Percentiles rank a stretch among this genome's conserved stretches.
These are phyloP conservation scores for Sebastes minor DNA, from an alignment of 2,797 vertebrate genomes.

Conservation along the genomic window DNA sequence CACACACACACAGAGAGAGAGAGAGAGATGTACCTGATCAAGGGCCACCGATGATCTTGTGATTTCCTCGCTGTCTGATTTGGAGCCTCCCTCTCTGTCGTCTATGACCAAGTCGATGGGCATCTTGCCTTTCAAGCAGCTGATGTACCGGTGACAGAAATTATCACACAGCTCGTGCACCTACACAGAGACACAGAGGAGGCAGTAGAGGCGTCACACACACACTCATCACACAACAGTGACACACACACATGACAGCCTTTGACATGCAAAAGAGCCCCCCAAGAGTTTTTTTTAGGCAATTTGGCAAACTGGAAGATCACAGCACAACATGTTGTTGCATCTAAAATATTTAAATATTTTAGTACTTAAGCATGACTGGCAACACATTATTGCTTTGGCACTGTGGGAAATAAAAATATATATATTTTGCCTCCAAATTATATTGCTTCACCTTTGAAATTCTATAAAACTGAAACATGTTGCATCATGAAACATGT, in stretches of 20 bases:
- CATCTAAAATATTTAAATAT: background rate
- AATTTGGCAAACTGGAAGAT: background rate
- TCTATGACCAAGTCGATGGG: conserved; percentile 99
- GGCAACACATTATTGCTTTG: background rate
- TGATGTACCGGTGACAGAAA: conserved; percentile 99
- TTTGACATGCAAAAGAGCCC: conserved; percentile 81
- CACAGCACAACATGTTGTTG: background rate
- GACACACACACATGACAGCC: conserved; percentile 22
- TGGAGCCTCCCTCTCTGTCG: conserved; percentile 98
- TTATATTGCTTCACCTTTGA: background rate
- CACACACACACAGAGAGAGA: background rate
- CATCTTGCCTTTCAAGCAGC: conserved; percentile 99
- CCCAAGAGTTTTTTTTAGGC: conserved; percentile 62
- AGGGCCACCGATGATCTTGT: conserved; percentile 96
- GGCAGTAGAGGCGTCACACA: conserved; percentile 56
- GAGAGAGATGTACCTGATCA: conserved; percentile 90
- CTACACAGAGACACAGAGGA: conserved; percentile 76
- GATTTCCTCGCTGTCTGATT: conserved; percentile 99
- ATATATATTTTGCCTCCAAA: too few species aligned
- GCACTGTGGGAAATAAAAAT: background rate
- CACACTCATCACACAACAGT: conserved; percentile 79
- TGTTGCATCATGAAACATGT: background rate
- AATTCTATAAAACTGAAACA: background rate
- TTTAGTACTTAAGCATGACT: background rate
- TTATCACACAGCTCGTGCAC: conserved; percentile 99